Evolutionary conservation across 2,113 vertebrate species (phyloP).

Genomic region (Callorhinus ursinus): DNA sequence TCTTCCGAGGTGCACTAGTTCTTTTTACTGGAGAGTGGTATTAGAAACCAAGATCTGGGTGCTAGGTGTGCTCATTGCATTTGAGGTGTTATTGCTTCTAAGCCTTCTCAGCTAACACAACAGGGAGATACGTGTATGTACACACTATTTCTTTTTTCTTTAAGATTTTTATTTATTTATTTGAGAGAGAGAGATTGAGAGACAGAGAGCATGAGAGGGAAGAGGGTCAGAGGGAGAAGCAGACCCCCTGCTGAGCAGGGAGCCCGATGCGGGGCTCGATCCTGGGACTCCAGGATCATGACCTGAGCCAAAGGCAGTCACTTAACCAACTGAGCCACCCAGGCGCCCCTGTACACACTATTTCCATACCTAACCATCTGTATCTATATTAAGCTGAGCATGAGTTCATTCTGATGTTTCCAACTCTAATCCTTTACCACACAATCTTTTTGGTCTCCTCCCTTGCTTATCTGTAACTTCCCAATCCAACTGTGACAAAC

Average conservation of each 20-base stretch:
- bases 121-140: not conserved
- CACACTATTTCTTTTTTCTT: not conserved
- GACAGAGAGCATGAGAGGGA: too few species aligned
- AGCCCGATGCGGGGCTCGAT: too few species aligned
- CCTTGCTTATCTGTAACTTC: not conserved
- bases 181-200: too few species aligned
- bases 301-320: too few species aligned
- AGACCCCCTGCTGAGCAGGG: too few species aligned
- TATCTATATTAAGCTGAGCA: not conserved
- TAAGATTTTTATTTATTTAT: too few species aligned
- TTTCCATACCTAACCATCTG: not conserved
- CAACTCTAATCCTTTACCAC: not conserved
- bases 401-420: not conserved
- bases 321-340: too few species aligned
- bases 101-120: not conserved
- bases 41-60: not conserved
- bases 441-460: not conserved
- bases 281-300: too few species aligned
- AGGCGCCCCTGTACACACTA: too few species aligned
- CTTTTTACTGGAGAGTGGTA: not conserved
- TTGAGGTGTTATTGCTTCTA: not conserved
- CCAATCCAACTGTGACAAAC: not conserved
- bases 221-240: too few species aligned
- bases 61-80: not conserved
- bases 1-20: not conserved